Evolutionary conservation across 2,888 invertebrate species (phyloP).

Genomic region (Amiota communis): DNA sequence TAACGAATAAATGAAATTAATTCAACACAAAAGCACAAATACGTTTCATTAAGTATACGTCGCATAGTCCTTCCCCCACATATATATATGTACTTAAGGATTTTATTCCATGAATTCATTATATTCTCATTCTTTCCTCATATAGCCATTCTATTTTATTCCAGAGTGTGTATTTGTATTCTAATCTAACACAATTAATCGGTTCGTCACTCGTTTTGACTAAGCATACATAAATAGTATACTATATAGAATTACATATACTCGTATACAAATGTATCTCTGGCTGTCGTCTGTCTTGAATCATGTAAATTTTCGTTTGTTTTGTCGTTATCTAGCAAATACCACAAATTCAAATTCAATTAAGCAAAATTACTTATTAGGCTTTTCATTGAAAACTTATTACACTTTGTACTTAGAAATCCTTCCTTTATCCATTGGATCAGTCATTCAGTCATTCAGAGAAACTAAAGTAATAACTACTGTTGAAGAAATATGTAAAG

Average conservation of each 20-base stretch:
- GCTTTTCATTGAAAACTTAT: too few species aligned
- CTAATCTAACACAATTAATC: slow-evolving; percentile 68
- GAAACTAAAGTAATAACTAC: too few species aligned
- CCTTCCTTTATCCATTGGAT: too few species aligned
- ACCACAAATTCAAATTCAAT: slow-evolving; percentile 16
- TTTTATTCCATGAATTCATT: too few species aligned
- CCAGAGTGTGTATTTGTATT: slow-evolving; percentile 32
- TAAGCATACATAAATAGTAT: slow-evolving; percentile 52
- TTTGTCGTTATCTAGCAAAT: slow-evolving; percentile 8
- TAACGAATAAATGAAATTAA: slow-evolving; percentile 63
- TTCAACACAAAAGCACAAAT: slow-evolving; percentile 54
- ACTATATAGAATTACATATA: neutral
- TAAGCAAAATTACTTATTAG: slow-evolving; percentile 6
- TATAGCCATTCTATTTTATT: neutral
- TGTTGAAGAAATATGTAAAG: too few species aligned
- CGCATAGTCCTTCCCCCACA: neutral
- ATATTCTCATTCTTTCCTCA: neutral
- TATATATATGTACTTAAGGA: neutral
- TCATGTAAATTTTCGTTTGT: slow-evolving; percentile 1
- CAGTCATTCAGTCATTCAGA: too few species aligned
- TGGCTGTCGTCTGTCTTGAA: too few species aligned
- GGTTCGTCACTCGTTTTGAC: slow-evolving; percentile 61
- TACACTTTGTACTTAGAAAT: too few species aligned
- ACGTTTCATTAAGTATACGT: slow-evolving; percentile 39
- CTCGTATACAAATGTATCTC: neutral